These are phyloP conservation scores for Hydractinia echinata DNA, from an alignment of 30 jellyfish, hydroid and myxozoan species.

Conservation along the genomic window DNA sequence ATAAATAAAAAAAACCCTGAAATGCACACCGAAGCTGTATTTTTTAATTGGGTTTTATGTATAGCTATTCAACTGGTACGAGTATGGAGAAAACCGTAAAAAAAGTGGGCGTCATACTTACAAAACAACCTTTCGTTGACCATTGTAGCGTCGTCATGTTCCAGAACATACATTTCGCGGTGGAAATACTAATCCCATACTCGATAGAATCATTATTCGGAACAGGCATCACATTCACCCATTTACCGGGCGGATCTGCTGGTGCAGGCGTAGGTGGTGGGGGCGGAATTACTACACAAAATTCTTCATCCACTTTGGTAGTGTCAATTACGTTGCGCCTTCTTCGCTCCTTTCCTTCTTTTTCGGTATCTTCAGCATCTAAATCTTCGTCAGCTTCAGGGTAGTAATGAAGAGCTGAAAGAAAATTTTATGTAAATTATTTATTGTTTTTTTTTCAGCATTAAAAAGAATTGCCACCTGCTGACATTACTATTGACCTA, in stretches of 20 bases:
- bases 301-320: conserved; percentile 21
- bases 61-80: no score
- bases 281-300: conserved; percentile 17
- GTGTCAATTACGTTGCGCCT: neutral
- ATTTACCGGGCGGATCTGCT: conserved; percentile 7
- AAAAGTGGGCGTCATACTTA: neutral
- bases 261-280: conserved; percentile 27
- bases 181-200: neutral
- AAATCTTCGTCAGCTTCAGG: neutral
- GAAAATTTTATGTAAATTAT: no score
- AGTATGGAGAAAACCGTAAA: neutral
- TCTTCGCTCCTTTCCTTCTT: neutral
- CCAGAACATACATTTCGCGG: conserved; percentile 21
- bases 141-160: neutral
- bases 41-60: no score
- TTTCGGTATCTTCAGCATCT: neutral
- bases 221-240: neutral
- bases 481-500: no score
- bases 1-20: no score
- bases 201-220: neutral
- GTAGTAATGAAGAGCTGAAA: neutral
- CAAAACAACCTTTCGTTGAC: neutral
- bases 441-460: no score
- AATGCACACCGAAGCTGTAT: no score
- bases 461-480: no score